phyloP scores from a whole-genome alignment of 2,888 invertebrate species.

The Dinocampus coccinellae region DNA sequence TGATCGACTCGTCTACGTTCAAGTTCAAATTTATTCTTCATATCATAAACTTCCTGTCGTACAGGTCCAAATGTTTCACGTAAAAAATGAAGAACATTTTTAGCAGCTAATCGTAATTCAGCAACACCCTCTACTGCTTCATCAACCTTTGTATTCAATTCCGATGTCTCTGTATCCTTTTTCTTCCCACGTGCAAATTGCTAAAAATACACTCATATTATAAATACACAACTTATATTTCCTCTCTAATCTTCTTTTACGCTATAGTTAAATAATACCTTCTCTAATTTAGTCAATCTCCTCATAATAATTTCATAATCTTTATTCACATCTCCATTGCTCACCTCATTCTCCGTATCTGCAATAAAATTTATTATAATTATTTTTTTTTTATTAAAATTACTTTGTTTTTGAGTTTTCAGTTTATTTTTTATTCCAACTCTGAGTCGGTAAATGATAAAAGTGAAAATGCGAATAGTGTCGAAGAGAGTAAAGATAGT shows the following conservation, averaged over 20 bases:
- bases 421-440: constrained; percentile 17
- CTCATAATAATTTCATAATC: constrained; percentile 62
- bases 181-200: constrained; percentile 61
- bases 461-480: constrained; percentile 36
- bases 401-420: too few relatives aligned
- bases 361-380: too few relatives aligned
- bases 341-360: constrained; percentile 65
- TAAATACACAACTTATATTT: background rate
- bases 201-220: constrained; percentile 44
- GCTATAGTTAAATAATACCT: constrained; percentile 49
- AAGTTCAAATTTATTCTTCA: constrained; percentile 61
- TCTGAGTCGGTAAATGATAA: constrained; percentile 24
- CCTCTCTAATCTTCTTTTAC: background rate
- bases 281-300: constrained; percentile 64
- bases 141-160: constrained; percentile 59
- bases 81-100: constrained; percentile 57
- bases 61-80: constrained; percentile 19
- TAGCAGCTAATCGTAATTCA: constrained; percentile 60
- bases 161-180: constrained; percentile 58
- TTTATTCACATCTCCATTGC: constrained; percentile 55
- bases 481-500: constrained; percentile 44
- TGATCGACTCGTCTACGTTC: constrained; percentile 63
- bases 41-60: constrained; percentile 60
- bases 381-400: too few relatives aligned
- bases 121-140: constrained; percentile 62